Conservation (phyloP, 1,140 invertebrate genomes). For the Coboldia fuscipes region DNA sequence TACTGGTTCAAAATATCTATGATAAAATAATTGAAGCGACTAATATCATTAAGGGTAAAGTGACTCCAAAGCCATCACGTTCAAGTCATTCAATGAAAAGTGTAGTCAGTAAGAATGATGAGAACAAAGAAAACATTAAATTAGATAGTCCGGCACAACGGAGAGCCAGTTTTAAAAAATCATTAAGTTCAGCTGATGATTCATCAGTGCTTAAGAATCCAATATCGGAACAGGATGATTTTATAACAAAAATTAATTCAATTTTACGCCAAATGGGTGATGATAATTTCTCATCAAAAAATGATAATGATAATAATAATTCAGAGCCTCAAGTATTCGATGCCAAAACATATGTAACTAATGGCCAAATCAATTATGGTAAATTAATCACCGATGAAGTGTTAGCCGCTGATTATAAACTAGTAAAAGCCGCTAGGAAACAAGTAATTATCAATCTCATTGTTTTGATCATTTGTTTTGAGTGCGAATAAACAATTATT, state of each 20-base stretch:
- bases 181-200: conserved; percentile 3
- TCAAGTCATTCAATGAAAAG: conserved; percentile 9
- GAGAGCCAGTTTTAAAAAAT: not conserved
- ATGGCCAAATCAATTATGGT: conserved; percentile 52
- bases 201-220: conserved; percentile 2
- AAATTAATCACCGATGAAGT: conserved; percentile 70
- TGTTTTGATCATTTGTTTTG: not conserved
- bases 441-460: conserved; percentile 23
- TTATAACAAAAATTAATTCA: conserved; percentile 14
- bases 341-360: conserved; percentile 36
- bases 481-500: not conserved
- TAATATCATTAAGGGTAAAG: conserved; percentile 37
- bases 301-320: conserved; percentile 11
- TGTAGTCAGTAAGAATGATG: conserved; percentile 18
- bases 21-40: conserved; percentile 50
- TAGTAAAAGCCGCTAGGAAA: conserved; percentile 60
- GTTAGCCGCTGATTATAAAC: conserved; percentile 49
- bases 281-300: conserved; percentile 13
- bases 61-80: conserved; percentile 17
- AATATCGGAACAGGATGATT: conserved; percentile 10
- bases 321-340: conserved; percentile 18
- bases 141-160: conserved; percentile 9
- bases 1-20: conserved; percentile 52
- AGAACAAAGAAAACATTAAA: conserved; percentile 22
- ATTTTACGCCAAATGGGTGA: conserved; percentile 11